Conservation (phyloP, 1,140 invertebrate genomes). For the Musca domestica region DNA sequence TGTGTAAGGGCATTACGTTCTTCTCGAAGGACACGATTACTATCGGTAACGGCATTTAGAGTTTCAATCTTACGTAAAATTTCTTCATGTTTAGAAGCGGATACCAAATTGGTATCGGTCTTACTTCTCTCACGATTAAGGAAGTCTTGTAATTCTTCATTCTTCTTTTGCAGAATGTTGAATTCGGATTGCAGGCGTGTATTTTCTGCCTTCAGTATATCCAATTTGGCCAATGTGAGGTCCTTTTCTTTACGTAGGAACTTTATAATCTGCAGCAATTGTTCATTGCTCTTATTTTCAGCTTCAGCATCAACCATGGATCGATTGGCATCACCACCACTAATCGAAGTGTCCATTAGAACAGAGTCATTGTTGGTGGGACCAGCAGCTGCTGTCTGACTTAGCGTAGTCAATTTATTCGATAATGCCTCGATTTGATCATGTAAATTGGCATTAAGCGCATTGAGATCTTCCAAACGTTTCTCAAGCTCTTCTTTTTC, state of each 20-base stretch:
- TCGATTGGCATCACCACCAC: constrained; percentile 59
- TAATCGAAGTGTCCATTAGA: constrained; percentile 28
- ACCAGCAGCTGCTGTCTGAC: constrained; percentile 56
- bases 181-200: constrained; percentile 72
- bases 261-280: constrained; percentile 83
- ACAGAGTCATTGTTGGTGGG: constrained; percentile 55
- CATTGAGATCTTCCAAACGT: constrained; percentile 68
- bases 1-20: constrained; percentile 74
- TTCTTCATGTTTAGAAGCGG: constrained; percentile 79
- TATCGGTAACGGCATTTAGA: constrained; percentile 86
- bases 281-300: constrained; percentile 70
- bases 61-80: constrained; percentile 86
- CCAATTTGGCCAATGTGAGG: constrained; percentile 76
- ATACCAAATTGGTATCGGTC: constrained; percentile 44
- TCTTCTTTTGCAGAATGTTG: constrained; percentile 69
- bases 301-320: constrained; percentile 67
- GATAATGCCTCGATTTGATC: constrained; percentile 82
- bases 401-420: constrained; percentile 68
- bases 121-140: constrained; percentile 46
- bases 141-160: constrained; percentile 64
- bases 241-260: constrained; percentile 89
- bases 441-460: constrained; percentile 75
- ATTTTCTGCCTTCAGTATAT: constrained; percentile 80
- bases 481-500: constrained; percentile 69
- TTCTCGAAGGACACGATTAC: constrained; percentile 82